Evolutionary conservation across 2,797 vertebrate genomes (phyloP).

Genomic region (Linurgus olivaceus): DNA sequence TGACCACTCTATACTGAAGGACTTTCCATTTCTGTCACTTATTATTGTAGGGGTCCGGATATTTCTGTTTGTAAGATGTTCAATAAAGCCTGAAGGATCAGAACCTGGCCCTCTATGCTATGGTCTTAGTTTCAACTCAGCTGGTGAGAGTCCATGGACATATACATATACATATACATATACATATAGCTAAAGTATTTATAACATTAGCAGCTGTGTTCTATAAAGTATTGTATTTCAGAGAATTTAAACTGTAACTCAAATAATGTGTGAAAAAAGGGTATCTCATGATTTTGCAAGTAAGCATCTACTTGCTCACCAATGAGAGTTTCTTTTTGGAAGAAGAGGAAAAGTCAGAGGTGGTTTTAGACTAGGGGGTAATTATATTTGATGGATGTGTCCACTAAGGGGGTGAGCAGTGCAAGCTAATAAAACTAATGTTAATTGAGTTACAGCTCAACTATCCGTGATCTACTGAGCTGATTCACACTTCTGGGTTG

Average conservation of each 20-base stretch:
- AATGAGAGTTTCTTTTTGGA: not conserved
- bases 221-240: not conserved
- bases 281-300: not conserved
- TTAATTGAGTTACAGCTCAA: not conserved
- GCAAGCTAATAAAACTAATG: not conserved
- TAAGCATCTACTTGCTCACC: not conserved
- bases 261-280: not conserved
- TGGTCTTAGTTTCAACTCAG: not conserved
- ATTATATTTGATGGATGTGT: not conserved
- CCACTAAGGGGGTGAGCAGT: not conserved
- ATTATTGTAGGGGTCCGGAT: not conserved
- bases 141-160: too few species aligned
- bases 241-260: not conserved
- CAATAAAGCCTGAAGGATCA: not conserved
- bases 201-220: not conserved
- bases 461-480: not conserved
- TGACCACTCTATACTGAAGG: not conserved
- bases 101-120: not conserved
- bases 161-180: not conserved
- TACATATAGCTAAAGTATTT: not conserved
- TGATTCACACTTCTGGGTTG: not conserved
- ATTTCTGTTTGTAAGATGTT: not conserved
- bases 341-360: not conserved
- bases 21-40: not conserved
- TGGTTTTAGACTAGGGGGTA: not conserved